A percentile compares a stretch with the other conserved stretches of the same genome.
These are phyloP conservation scores for Macrobrachium nipponense DNA, from an alignment of 1,140 invertebrate genomes.

Conservation along the genomic window DNA sequence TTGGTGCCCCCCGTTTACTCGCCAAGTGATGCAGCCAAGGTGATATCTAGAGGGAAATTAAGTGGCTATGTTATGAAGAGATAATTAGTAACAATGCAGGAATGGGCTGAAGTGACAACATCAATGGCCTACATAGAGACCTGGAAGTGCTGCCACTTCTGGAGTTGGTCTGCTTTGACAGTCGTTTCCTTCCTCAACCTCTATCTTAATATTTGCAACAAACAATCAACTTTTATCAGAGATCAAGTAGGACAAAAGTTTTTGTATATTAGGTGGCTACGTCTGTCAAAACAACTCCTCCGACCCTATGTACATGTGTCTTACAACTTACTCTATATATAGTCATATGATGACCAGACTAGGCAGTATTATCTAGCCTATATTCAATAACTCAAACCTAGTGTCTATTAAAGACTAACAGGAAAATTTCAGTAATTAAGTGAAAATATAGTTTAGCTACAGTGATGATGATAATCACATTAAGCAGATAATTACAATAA, in stretches of 20 bases:
- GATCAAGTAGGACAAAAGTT: neutral
- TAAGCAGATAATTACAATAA: constrained; percentile 56
- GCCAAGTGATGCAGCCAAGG: constrained; percentile 54
- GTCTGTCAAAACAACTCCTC: constrained; percentile 16
- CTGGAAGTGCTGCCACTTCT: constrained; percentile 35
- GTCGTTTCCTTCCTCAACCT: neutral
- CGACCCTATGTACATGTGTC: constrained; percentile 48
- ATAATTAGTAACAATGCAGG: constrained; percentile 52
- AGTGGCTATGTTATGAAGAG: constrained; percentile 53
- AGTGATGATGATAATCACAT: constrained; percentile 59
- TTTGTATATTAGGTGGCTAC: neutral
- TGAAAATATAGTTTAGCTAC: constrained; percentile 59
- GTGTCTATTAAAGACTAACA: constrained; percentile 58
- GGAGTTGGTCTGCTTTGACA: constrained; percentile 7
- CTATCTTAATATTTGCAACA: too few species aligned
- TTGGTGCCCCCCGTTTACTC: constrained; percentile 48
- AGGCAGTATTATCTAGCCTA: constrained; percentile 55
- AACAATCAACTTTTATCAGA: too few species aligned
- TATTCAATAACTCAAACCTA: constrained; percentile 60
- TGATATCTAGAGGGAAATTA: constrained; percentile 58
- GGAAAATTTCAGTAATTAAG: constrained; percentile 47
- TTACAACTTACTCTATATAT: constrained; percentile 48
- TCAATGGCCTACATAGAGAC: constrained; percentile 47
- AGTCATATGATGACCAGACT: constrained; percentile 60
- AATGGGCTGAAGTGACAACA: constrained; percentile 37